These are phyloP conservation scores for Phalacrocorax carbo DNA, from an alignment of 2,113 vertebrate genomes.

Conservation along the genomic window DNA sequence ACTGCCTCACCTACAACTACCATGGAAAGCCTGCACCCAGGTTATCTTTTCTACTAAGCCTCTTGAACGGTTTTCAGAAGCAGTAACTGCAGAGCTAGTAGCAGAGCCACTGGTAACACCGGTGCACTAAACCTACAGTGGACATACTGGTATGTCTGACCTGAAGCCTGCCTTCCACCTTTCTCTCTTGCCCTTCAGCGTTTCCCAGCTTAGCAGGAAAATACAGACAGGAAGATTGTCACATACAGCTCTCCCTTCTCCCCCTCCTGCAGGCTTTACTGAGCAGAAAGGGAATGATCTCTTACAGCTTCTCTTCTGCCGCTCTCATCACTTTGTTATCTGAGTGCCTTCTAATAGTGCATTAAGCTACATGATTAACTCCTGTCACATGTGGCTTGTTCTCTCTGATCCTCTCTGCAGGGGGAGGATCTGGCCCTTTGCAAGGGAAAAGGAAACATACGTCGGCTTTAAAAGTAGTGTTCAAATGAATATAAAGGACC, in stretches of 20 bases:
- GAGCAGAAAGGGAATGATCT: constrained; percentile 3
- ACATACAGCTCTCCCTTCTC: neutral
- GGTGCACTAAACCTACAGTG: neutral
- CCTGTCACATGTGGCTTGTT: constrained; percentile 50
- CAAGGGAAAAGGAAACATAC: constrained; percentile 51
- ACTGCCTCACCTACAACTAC: neutral
- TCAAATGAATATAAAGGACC: constrained; percentile 9
- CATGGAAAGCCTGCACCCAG: neutral
- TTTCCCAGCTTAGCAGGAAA: neutral
- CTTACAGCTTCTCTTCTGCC: neutral
- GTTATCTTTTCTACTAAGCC: neutral
- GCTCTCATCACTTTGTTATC: constrained; percentile 44
- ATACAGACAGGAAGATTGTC: neutral
- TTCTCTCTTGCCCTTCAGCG: neutral
- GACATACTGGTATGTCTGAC: rapidly evolving
- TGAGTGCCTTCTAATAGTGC: constrained; percentile 37
- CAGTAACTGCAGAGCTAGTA: neutral
- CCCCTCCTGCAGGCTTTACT: neutral
- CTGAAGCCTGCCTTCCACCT: neutral
- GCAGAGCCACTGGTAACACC: neutral
- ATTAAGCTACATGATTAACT: constrained; percentile 61
- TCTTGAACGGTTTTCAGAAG: neutral
- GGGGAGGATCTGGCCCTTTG: constrained; percentile 41
- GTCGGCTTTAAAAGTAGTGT: neutral
- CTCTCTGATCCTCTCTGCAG: constrained; percentile 65